Percentiles rank a stretch among this genome's conserved stretches.
These are phyloP conservation scores for Peucedramus taeniatus DNA, from an alignment of 2,113 vertebrate species.

Conservation along the genomic window DNA sequence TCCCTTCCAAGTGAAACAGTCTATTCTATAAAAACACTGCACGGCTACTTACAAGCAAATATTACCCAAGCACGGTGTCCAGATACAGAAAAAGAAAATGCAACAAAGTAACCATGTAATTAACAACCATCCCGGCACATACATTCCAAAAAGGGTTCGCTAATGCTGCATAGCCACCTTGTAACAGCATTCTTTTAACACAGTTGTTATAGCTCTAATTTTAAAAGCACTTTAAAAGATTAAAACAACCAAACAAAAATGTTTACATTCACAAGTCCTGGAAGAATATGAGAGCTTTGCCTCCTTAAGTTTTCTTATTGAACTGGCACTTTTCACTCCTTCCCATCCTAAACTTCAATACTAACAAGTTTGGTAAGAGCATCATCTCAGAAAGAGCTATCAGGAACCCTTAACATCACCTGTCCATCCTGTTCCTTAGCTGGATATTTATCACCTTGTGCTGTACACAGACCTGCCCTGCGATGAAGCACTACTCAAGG, in stretches of 20 bases:
- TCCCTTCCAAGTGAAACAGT: neutral
- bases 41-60: neutral
- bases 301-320: neutral
- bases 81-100: neutral
- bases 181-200: neutral
- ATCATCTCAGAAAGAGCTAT: neutral
- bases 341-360: neutral
- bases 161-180: neutral
- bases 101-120: neutral
- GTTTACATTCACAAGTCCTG: neutral
- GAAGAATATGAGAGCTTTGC: neutral
- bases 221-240: neutral
- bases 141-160: neutral
- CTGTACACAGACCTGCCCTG: neutral
- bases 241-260: neutral
- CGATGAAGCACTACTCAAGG: neutral
- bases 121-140: neutral
- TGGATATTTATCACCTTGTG: neutral
- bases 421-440: neutral
- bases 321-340: neutral
- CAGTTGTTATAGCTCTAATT: neutral
- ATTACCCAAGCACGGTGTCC: neutral
- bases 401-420: neutral
- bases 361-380: neutral
- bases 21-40: neutral